Base-by-base conservation (phyloP, 2,113 vertebrate species). In the Neolamprologus sp. region DNA sequence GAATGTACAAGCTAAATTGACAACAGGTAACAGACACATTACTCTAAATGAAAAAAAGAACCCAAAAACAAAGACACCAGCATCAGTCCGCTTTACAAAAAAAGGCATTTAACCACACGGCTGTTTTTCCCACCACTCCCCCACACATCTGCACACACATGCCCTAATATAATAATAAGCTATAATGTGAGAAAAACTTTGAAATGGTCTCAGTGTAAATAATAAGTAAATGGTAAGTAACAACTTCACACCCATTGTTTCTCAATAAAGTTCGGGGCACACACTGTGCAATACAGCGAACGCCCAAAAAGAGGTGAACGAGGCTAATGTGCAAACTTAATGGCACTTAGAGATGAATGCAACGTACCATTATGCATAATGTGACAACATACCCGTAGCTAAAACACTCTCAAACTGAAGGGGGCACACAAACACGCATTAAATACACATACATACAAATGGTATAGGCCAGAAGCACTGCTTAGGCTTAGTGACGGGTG, bases 1-100 rank as follows among this genome's bases (percentile, higher is more conserved):
- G 92, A 96, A 95, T 95, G 90, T 95, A 96, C 95, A 94, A 91
- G 92, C 92, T 92, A 95, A 94, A 90, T 87, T 90, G 93, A 96
- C 95, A 90, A 95, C 95, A 96, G 90, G 85, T 92, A 94, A 95
- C 92, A 93, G 87, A 94, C 94, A 96, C 91, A 89, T 92, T 94
- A 95, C 90, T 93, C 63, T 89, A 95, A 94, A 92, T 85, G 80
- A 81, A 87, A 78, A 85, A 82, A 68, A 83, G 81, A 51, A 40
- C 23, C 57, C 23, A 54, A 17, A 86, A 91, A 82, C 57, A 88
- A 60, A 87, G 63, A 84, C 90, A 93, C 93, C 94, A 96, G 95
- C 95, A 94, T 95, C 93, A 94, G 92, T 93, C 85, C 83, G 93
- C 86, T 89, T 91, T 88, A 94, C 87, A 91, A 68, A 89, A 89